Evolutionary conservation across 1,140 invertebrate genomes (phyloP).

Genomic region (Pogonomyrmex californicus): DNA sequence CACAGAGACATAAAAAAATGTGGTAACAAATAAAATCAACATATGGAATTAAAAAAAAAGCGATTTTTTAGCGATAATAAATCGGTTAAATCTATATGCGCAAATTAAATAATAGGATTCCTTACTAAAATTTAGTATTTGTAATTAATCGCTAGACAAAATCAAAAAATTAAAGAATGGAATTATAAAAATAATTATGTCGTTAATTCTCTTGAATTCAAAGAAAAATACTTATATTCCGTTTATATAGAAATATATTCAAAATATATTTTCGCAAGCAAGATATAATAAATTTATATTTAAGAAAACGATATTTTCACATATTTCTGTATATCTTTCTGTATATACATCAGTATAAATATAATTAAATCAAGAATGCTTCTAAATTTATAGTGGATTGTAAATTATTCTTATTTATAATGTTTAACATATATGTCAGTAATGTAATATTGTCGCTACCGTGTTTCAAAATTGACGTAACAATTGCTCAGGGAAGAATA

Average conservation of each 20-base stretch:
- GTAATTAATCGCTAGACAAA: slow-evolving; percentile 3
- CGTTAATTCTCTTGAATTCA: neutral
- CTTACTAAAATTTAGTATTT: slow-evolving; percentile 32
- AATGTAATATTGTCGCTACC: slow-evolving; percentile 39
- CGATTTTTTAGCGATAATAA: neutral
- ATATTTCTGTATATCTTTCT: slow-evolving; percentile 14
- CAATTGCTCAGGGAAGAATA: slow-evolving; percentile 73
- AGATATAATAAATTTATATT: slow-evolving; percentile 20
- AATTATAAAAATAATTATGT: slow-evolving; percentile 36
- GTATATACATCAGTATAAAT: neutral
- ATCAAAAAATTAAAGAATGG: slow-evolving; percentile 46
- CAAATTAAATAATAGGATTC: slow-evolving; percentile 65
- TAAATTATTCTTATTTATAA: slow-evolving; percentile 16
- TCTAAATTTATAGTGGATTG: slow-evolving; percentile 26
- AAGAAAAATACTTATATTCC: neutral
- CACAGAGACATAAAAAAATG: slow-evolving; percentile 53
- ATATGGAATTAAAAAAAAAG: slow-evolving; percentile 29
- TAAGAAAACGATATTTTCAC: slow-evolving; percentile 9
- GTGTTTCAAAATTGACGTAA: slow-evolving; percentile 46
- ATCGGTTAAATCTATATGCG: slow-evolving; percentile 11
- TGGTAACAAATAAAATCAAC: slow-evolving; percentile 53
- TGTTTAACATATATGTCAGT: slow-evolving; percentile 7
- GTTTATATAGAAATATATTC: slow-evolving; percentile 23
- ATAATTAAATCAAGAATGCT: slow-evolving; percentile 7
- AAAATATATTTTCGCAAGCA: slow-evolving; percentile 35